Percentiles rank a stretch among this genome's conserved stretches.
These are phyloP conservation scores for Tinamus major DNA, from an alignment of 2,797 vertebrate genomes.

Conservation along the genomic window DNA sequence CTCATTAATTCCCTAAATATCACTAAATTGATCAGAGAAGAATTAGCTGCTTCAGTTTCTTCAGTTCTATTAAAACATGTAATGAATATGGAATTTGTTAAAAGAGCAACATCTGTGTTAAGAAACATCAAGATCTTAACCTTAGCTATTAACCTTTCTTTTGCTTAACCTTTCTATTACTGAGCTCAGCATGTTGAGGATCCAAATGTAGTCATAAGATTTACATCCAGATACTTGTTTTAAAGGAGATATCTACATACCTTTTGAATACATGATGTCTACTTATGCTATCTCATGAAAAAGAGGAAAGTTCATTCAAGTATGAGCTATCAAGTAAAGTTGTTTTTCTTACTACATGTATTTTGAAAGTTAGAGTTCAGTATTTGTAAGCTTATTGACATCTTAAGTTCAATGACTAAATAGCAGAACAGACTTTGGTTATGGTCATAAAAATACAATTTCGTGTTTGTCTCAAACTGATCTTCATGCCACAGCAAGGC, in stretches of 20 bases:
- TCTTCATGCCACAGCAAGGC: neutral
- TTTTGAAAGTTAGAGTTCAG: neutral
- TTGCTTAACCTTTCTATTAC: neutral
- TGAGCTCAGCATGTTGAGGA: neutral
- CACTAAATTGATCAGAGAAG: conserved; percentile 34
- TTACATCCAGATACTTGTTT: neutral
- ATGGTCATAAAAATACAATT: neutral
- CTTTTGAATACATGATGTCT: neutral
- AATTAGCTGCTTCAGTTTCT: conserved; percentile 30
- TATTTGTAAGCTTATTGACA: neutral
- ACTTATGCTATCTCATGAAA: neutral
- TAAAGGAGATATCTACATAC: neutral
- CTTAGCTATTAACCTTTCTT: neutral
- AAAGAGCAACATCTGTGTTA: neutral
- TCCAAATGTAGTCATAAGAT: neutral
- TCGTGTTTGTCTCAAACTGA: neutral
- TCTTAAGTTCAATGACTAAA: neutral
- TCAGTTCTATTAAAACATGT: conserved; percentile 1
- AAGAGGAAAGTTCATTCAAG: neutral
- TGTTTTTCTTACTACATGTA: neutral
- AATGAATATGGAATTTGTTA: neutral
- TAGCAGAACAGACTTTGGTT: neutral
- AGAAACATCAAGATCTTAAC: neutral
- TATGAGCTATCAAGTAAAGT: neutral
- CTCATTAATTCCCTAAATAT: conserved; percentile 56